Percentiles rank a stretch among this genome's conserved stretches.
Evolutionary conservation across 1,140 invertebrate species (phyloP).

Genomic region (Ruditapes philippinarum): DNA sequence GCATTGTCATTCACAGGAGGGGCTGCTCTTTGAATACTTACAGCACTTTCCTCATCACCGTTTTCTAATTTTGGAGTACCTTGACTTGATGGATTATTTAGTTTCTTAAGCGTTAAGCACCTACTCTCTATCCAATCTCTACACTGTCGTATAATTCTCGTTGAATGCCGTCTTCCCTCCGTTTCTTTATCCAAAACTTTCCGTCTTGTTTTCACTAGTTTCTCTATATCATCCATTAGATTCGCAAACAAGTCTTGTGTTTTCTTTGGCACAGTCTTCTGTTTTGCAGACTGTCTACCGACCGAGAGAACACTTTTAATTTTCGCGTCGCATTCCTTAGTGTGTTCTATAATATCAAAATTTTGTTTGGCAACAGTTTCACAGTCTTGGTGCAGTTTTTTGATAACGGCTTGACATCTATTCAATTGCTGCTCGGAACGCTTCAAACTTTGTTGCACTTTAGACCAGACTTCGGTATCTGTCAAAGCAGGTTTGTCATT

Average conservation of each 20-base stretch:
- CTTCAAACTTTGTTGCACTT: constrained; percentile 35
- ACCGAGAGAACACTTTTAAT: constrained; percentile 53
- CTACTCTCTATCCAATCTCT: constrained; percentile 62
- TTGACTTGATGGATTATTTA: not conserved
- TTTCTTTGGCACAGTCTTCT: constrained; percentile 47
- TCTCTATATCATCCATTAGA: constrained; percentile 67
- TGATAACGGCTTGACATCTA: constrained; percentile 49
- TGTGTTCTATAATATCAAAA: constrained; percentile 59
- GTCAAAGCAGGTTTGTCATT: constrained; percentile 16
- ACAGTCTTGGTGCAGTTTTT: constrained; percentile 61
- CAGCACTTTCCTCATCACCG: not conserved
- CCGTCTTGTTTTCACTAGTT: constrained; percentile 56
- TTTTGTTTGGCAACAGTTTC: constrained; percentile 62
- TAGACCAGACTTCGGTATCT: constrained; percentile 56
- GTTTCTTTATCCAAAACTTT: constrained; percentile 59
- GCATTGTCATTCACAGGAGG: constrained; percentile 57
- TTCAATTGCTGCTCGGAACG: constrained; percentile 45
- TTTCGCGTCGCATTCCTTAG: constrained; percentile 61
- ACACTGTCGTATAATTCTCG: constrained; percentile 60
- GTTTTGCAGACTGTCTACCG: constrained; percentile 57
- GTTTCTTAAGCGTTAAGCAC: constrained; percentile 33
- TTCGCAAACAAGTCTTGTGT: constrained; percentile 60
- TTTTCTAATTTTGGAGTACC: not conserved
- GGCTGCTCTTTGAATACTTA: constrained; percentile 27
- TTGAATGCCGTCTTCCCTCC: constrained; percentile 60